phyloP scores from a whole-genome alignment of 1,140 invertebrate genomes.

The Tetraneura akinire region DNA sequence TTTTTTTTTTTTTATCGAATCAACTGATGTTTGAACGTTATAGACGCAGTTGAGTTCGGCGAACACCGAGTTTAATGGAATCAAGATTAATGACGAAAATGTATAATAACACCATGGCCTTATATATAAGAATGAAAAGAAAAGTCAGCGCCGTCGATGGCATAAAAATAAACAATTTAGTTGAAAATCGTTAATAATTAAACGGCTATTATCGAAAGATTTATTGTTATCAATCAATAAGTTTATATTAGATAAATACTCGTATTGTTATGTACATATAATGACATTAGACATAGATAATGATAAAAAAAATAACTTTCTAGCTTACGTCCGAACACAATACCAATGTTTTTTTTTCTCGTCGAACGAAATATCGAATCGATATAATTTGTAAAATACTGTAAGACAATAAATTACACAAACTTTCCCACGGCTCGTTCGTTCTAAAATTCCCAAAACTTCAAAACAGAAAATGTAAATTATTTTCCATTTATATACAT shows the following conservation, averaged over 20 bases:
- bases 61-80: constrained; percentile 32
- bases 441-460: neutral
- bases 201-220: neutral
- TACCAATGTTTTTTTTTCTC: no score
- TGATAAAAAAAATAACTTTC: no score
- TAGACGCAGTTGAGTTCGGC: neutral
- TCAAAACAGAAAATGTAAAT: neutral
- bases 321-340: no score
- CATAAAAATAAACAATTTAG: neutral
- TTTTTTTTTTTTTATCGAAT: constrained; percentile 25
- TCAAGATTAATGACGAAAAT: constrained; percentile 46
- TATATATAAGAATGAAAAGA: constrained; percentile 1
- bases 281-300: no score
- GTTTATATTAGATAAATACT: no score
- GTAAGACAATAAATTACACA: neutral
- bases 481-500: constrained; percentile 8
- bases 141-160: no score
- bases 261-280: no score
- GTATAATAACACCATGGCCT: constrained; percentile 49
- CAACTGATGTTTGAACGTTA: neutral
- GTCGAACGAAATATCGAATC: neutral
- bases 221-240: neutral
- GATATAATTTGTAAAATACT: neutral
- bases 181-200: constrained; percentile 11
- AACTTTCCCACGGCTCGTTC: constrained; percentile 1